These are phyloP conservation scores for Nyctalus aviator DNA, from an alignment of 2,797 vertebrate species.

Conservation along the genomic window DNA sequence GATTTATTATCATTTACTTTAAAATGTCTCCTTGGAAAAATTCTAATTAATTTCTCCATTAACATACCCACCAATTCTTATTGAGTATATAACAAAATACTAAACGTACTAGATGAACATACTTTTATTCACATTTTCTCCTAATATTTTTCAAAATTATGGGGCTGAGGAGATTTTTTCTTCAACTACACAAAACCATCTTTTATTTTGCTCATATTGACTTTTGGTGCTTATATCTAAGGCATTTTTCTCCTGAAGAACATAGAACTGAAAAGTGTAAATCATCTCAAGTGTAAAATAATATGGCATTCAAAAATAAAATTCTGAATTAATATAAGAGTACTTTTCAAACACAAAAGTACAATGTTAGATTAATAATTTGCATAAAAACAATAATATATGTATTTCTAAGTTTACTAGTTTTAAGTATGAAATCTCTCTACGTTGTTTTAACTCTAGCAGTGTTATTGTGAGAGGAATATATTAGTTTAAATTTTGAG, in stretches of 20 bases:
- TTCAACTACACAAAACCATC: conserved; percentile 16
- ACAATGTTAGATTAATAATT: conserved; percentile 36
- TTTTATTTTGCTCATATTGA: conserved; percentile 33
- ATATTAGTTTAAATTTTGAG: conserved; percentile 41
- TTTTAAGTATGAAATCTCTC: conserved; percentile 60
- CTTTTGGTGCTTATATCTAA: not conserved
- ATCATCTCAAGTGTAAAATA: conserved; percentile 54
- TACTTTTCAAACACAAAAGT: conserved; percentile 74
- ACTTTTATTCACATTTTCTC: conserved; percentile 21
- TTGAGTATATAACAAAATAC: conserved; percentile 4
- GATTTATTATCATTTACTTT: conserved; percentile 22
- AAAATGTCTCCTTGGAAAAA: conserved; percentile 35
- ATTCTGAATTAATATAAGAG: conserved; percentile 61
- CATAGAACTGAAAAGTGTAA: not conserved
- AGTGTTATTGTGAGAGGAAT: not conserved
- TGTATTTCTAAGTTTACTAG: conserved; percentile 7
- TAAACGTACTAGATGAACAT: not conserved
- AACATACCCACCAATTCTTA: not conserved
- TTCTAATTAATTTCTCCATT: conserved; percentile 36
- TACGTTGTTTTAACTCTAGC: conserved; percentile 29
- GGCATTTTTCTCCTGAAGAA: conserved; percentile 32
- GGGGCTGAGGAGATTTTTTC: not conserved
- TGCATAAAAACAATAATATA: conserved; percentile 30
- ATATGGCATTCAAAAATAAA: conserved; percentile 36
- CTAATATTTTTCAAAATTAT: conserved; percentile 37